These are phyloP conservation scores for Sinonovacula constricta DNA, from an alignment of 1,140 invertebrate species.

Conservation along the genomic window DNA sequence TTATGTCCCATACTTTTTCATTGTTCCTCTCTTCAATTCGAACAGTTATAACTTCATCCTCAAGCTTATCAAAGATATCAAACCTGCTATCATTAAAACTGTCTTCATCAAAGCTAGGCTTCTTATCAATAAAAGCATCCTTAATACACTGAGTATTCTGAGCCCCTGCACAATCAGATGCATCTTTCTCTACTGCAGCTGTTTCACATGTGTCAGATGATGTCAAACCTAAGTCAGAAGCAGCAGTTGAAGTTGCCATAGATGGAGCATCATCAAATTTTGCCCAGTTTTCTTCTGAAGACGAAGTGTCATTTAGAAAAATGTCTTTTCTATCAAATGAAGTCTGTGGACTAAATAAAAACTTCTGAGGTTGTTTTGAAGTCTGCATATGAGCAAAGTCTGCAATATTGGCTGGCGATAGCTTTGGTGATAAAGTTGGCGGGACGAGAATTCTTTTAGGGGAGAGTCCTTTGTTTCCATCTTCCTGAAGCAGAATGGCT, in stretches of 20 bases:
- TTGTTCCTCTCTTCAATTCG: conserved; percentile 54
- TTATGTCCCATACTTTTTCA: conserved; percentile 56
- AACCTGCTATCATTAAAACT: conserved; percentile 10
- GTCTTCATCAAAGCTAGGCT: background rate
- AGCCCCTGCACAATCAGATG: background rate
- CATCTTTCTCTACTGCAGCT: background rate
- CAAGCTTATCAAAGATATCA: conserved; percentile 13
- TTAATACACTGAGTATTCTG: conserved; percentile 3
- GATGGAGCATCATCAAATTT: conserved; percentile 56
- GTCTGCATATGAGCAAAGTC: conserved; percentile 3
- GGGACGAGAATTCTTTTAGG: conserved; percentile 72
- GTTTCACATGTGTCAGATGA: no score
- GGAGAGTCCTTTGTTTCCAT: conserved; percentile 61
- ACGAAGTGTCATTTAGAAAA: background rate
- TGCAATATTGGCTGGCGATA: conserved; percentile 53
- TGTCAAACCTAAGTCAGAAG: no score
- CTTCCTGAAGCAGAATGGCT: conserved; percentile 68
- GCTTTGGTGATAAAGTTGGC: conserved; percentile 67
- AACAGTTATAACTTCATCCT: conserved; percentile 64
- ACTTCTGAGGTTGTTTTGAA: background rate
- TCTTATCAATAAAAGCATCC: background rate
- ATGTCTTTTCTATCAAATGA: background rate
- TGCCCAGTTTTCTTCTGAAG: conserved; percentile 57
- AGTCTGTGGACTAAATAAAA: conserved; percentile 23
- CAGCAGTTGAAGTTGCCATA: no score